Conservation (phyloP, 1,140 invertebrate species). For the Campodea augens region DNA sequence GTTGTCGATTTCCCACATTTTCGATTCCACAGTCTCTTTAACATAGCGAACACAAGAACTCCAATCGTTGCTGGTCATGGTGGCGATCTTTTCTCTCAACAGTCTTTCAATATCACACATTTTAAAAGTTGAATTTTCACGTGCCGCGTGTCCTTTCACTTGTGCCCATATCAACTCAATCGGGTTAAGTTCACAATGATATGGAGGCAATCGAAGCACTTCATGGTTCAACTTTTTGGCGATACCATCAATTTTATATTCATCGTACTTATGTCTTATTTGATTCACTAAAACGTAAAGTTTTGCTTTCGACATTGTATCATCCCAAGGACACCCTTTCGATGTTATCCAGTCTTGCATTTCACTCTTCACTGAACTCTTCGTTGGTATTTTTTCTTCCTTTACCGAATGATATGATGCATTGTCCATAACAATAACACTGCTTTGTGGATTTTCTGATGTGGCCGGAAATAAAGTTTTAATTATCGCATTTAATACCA, state of each 20-base stretch:
- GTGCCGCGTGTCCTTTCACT: slow-evolving; percentile 18
- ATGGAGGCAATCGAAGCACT: slow-evolving; percentile 20
- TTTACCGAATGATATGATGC: too few relatives aligned
- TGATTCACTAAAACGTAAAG: neutral
- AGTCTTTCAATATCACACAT: slow-evolving; percentile 8
- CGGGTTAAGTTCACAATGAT: slow-evolving; percentile 22
- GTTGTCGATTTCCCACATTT: too few relatives aligned
- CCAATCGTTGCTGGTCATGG: too few relatives aligned
- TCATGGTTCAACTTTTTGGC: neutral
- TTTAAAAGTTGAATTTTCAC: slow-evolving; percentile 14
- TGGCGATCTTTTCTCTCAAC: too few relatives aligned
- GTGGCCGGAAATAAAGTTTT: too few relatives aligned
- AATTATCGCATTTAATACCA: too few relatives aligned
- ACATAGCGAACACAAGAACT: too few relatives aligned
- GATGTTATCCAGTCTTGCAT: neutral
- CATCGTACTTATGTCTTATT: neutral
- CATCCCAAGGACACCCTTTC: neutral
- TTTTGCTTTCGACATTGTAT: neutral
- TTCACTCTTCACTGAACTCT: neutral
- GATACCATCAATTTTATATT: neutral
- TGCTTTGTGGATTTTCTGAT: slow-evolving; percentile 11
- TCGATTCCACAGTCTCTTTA: too few relatives aligned
- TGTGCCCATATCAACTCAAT: slow-evolving; percentile 21
- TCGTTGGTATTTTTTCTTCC: slow-evolving; percentile 10
- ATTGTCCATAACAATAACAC: slow-evolving; percentile 14